Evolutionary conservation across 2,797 vertebrate genomes (phyloP).

Genomic region (Chloroceryle amazona): DNA sequence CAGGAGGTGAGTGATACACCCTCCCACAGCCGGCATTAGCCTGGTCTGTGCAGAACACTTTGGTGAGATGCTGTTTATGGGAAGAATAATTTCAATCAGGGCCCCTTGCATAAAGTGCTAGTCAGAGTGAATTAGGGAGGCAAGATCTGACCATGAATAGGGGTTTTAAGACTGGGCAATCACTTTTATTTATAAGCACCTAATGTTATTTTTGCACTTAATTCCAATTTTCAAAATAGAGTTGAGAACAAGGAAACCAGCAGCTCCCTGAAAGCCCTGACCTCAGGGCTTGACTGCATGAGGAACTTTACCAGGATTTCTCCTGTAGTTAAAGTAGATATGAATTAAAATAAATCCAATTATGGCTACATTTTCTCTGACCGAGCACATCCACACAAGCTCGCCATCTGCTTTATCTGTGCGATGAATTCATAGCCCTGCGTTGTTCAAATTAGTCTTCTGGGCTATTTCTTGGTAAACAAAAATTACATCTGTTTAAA

Average conservation of each 20-base stretch:
- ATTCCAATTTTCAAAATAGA: neutral
- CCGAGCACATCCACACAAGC: neutral
- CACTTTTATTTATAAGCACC: neutral
- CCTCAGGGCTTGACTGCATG: neutral
- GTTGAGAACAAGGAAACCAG: neutral
- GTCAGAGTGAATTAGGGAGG: neutral
- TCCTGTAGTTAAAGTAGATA: neutral
- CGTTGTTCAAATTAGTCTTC: conserved; percentile 13
- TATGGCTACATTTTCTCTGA: conserved; percentile 19
- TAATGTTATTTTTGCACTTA: neutral
- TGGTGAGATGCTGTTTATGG: neutral
- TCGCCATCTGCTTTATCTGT: conserved; percentile 56
- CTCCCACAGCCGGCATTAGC: neutral
- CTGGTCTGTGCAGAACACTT: neutral
- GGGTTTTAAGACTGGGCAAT: neutral
- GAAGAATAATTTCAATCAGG: neutral
- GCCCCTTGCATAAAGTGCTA: neutral
- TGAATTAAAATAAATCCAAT: conserved; percentile 56
- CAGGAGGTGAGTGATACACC: accelerated
- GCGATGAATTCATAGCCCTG: conserved; percentile 1
- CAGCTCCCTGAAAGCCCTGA: neutral
- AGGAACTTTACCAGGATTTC: neutral
- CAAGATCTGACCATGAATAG: neutral
- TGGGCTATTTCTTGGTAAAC: conserved; percentile 41
- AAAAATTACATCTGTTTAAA: conserved; percentile 37